phyloP scores from a whole-genome alignment of 2,888 invertebrate genomes.

The Agonopterix arenella region DNA sequence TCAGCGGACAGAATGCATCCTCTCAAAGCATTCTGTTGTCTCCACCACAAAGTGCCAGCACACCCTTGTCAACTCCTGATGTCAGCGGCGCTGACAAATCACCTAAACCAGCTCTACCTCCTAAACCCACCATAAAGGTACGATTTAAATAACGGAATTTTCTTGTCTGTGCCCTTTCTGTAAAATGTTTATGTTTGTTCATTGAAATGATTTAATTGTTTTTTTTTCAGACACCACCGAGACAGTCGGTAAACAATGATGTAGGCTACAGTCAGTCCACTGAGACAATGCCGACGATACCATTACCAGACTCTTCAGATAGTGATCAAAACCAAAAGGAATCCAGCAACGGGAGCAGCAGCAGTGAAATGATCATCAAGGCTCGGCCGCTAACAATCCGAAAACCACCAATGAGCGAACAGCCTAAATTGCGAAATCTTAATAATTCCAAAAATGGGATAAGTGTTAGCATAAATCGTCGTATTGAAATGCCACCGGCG shows the following conservation, averaged over 20 bases:
- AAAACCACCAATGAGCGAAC: conserved; percentile 88
- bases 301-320: conserved; percentile 51
- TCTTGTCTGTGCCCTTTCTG: not conserved
- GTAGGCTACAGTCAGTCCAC: conserved; percentile 36
- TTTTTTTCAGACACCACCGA: conserved; percentile 65
- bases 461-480: conserved; percentile 81
- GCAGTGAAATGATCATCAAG: conserved; percentile 79
- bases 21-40: conserved; percentile 70
- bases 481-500: conserved; percentile 90
- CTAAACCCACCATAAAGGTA: conserved; percentile 86
- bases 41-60: conserved; percentile 79
- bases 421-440: conserved; percentile 83
- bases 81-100: conserved; percentile 72
- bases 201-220: not conserved
- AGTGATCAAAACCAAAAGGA: conserved; percentile 62
- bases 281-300: conserved; percentile 51
- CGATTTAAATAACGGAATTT: conserved; percentile 7
- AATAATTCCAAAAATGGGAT: conserved; percentile 76
- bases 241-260: conserved; percentile 67
- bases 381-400: conserved; percentile 90
- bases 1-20: conserved; percentile 53
- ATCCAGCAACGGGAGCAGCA: conserved; percentile 51
- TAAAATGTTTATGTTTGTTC: not conserved
- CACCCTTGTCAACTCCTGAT: conserved; percentile 75
- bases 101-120: conserved; percentile 87